Conservation (phyloP, 2,888 invertebrate genomes). For the Neoascia interrupta region DNA sequence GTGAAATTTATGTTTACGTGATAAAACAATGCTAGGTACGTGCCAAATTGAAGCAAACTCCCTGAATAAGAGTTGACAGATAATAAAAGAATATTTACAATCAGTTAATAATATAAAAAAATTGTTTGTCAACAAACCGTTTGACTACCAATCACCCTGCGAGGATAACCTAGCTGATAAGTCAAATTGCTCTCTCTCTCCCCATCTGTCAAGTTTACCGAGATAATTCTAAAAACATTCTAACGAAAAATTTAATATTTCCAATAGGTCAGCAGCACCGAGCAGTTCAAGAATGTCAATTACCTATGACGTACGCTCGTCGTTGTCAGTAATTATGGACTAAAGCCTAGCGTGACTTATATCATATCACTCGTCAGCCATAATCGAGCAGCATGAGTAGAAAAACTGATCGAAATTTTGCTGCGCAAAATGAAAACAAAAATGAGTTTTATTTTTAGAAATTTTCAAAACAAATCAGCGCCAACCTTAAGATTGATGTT, state of each 20-base stretch:
- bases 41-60: no score
- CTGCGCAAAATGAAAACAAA: conserved; percentile 32
- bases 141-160: no score
- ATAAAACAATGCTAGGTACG: no score
- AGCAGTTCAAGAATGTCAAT: conserved; percentile 7
- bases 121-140: no score
- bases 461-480: conserved; percentile 8
- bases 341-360: conserved; percentile 9
- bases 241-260: neutral
- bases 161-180: no score
- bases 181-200: no score
- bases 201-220: neutral
- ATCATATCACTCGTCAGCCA: neutral
- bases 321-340: neutral
- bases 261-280: conserved; percentile 1
- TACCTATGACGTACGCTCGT: conserved; percentile 9
- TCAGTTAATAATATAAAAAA: no score
- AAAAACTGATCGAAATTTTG: conserved; percentile 3
- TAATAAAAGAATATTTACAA: no score
- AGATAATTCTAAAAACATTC: neutral
- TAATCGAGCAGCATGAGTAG: neutral
- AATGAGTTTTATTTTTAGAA: conserved; percentile 20
- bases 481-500: conserved; percentile 33
- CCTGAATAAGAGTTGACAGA: no score
- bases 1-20: no score